Percentiles rank a stretch among this genome's conserved stretches.
These are phyloP conservation scores for Patiria miniata DNA, from an alignment of 35 echinoderm and acorn worm species.

Conservation along the genomic window DNA sequence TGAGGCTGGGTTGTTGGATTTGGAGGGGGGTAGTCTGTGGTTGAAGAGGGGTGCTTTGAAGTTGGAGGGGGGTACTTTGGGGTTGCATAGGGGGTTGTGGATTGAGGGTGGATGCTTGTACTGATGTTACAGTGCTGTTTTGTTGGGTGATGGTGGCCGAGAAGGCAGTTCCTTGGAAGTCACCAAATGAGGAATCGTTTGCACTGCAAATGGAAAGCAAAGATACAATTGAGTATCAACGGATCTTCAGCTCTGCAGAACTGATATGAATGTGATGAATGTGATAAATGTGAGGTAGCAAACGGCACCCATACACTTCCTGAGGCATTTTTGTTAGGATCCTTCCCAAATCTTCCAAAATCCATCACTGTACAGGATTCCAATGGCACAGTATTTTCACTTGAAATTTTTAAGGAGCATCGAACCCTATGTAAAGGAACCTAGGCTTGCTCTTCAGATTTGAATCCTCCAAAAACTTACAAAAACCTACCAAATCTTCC, in stretches of 20 bases:
- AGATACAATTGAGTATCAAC: not conserved
- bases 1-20: constrained; percentile 18
- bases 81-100: constrained; percentile 13
- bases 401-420: no score
- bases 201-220: not conserved
- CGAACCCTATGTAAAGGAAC: no score
- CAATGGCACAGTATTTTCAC: no score
- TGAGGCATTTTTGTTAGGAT: no score
- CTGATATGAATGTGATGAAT: not conserved
- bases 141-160: constrained; percentile 66
- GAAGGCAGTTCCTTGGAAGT: constrained; percentile 76
- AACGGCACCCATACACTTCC: no score
- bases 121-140: constrained; percentile 53
- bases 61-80: constrained; percentile 1
- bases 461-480: no score
- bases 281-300: no score
- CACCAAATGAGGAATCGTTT: constrained; percentile 66
- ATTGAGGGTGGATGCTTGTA: constrained; percentile 48
- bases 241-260: no score
- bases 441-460: no score
- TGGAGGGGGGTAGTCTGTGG: not conserved
- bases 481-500: no score
- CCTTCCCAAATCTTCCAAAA: no score
- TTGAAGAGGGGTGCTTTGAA: not conserved
- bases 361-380: not conserved